Percentiles rank a stretch among this genome's conserved stretches.
These are phyloP conservation scores for Lepidocolaptes lacrymiger DNA, from an alignment of 2,797 vertebrate genomes.

Conservation along the genomic window DNA sequence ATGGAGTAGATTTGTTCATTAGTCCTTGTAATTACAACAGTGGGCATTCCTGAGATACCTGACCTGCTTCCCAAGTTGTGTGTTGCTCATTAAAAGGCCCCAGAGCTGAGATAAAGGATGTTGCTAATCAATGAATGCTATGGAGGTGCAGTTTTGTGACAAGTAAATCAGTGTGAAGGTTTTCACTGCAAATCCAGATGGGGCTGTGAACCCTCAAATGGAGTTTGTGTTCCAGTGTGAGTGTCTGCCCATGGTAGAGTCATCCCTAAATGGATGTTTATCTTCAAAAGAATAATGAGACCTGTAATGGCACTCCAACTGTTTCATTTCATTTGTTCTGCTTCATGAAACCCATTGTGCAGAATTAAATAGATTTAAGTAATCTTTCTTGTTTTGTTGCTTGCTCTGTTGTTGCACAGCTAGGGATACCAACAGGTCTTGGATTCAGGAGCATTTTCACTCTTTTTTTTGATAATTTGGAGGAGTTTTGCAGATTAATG, in stretches of 20 bases:
- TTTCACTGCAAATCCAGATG: not conserved
- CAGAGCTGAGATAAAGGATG: not conserved
- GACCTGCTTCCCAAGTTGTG: not conserved
- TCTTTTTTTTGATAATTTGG: not conserved
- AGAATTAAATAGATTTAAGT: conserved; percentile 43
- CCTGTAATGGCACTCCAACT: conserved; percentile 6
- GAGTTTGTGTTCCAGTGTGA: not conserved
- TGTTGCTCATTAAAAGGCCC: not conserved
- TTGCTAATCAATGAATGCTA: not conserved
- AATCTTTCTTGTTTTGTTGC: conserved; percentile 31
- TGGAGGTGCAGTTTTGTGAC: not conserved
- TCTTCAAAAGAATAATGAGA: conserved; percentile 22
- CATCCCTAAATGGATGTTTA: not conserved
- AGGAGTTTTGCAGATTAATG: not conserved
- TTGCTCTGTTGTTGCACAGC: conserved; percentile 3
- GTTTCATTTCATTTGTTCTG: conserved; percentile 50
- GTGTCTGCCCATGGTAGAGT: not conserved
- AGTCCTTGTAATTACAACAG: not conserved
- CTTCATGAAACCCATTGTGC: conserved; percentile 24
- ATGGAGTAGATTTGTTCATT: not conserved
- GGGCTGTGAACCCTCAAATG: not conserved
- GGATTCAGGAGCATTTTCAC: conserved; percentile 6
- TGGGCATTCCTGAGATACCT: not conserved
- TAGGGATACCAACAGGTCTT: not conserved
- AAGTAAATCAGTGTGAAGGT: not conserved